Evolutionary conservation across 2,888 invertebrate genomes (phyloP), one percentile per base, ranked within the genome.

Genomic region (Cheilosia impressa): DNA sequence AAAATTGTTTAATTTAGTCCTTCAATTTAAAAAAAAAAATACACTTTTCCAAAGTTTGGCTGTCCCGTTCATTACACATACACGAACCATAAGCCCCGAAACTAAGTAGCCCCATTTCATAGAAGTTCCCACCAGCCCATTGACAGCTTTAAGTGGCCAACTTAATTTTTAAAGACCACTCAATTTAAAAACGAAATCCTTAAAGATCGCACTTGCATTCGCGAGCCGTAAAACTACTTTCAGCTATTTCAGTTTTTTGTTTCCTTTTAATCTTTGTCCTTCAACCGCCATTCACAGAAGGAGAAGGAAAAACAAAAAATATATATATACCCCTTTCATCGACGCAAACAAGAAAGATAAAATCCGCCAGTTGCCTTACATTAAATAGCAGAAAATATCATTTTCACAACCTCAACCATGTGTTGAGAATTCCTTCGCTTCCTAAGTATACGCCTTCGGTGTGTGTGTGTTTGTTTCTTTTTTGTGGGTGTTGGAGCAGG

Each of bases 381-480:
- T 38, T 77, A 58, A 71, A 65, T 53, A 77, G 65, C 27, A 45
- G 52, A 71, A 77, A 77, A 82, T 77, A 50, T 72, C 63, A 45
- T 58, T 58, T 47, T 68, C 66, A 45, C 34, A 68, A 68, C 52
- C 68, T 69, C 57, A 41, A 43, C 52, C 27, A n/a, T 41, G n/a
- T n/a, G n/a, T n/a, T n/a, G n/a, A n/a, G n/a, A 15, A 38, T 43
- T 68, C 22, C 22, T 45, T 52, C 24, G 4, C 52, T 24, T 53
- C 15, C n/a, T 15, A 41, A 57, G 7, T 15, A 31, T 31, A n/a
- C 22, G 38, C 41, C 22, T 38, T 41, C 43, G 4, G 1, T 10
- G 34, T 13, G 38, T 65, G 15, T 22, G 24, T 55, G n/a, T n/a
- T n/a, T n/a, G n/a, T 10, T 27, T 9, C 27, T 9, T 43, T 9